Conservation (phyloP, 2,113 vertebrate genomes). For the Mystacornis crossleyi region DNA sequence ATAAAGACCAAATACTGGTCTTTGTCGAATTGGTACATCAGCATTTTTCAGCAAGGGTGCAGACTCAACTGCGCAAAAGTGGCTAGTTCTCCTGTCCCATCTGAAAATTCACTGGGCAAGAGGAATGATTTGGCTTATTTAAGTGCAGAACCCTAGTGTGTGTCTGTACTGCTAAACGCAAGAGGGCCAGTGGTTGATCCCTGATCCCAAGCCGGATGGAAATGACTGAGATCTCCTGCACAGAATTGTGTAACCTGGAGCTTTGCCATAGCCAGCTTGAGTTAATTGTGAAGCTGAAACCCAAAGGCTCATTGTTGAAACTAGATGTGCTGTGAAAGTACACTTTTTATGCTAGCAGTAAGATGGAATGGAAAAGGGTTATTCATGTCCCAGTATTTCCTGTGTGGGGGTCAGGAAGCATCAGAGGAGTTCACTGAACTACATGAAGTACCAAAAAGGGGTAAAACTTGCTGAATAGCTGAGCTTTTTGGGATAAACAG, state of each 20-base stretch:
- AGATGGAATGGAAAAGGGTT: neutral
- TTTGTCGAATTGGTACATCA: neutral
- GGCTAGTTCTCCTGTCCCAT: neutral
- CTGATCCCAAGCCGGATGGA: neutral
- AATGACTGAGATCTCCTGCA: neutral
- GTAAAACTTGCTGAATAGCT: neutral
- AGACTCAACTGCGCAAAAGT: neutral
- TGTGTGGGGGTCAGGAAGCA: neutral
- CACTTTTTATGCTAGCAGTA: neutral
- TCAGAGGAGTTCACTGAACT: neutral
- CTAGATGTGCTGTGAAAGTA: neutral
- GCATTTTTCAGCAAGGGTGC: neutral
- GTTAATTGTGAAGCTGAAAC: neutral
- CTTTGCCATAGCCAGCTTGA: accelerated
- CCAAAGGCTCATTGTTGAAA: neutral
- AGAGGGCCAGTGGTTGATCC: neutral
- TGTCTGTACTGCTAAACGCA: neutral
- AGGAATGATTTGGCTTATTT: neutral
- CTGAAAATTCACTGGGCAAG: neutral
- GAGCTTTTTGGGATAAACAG: neutral
- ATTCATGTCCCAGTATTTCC: neutral
- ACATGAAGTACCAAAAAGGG: neutral
- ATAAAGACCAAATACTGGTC: neutral
- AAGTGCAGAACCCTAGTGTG: neutral
- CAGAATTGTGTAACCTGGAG: neutral